Base-by-base conservation (phyloP, 2,797 vertebrate genomes). In the Amphiprion clarkii region DNA sequence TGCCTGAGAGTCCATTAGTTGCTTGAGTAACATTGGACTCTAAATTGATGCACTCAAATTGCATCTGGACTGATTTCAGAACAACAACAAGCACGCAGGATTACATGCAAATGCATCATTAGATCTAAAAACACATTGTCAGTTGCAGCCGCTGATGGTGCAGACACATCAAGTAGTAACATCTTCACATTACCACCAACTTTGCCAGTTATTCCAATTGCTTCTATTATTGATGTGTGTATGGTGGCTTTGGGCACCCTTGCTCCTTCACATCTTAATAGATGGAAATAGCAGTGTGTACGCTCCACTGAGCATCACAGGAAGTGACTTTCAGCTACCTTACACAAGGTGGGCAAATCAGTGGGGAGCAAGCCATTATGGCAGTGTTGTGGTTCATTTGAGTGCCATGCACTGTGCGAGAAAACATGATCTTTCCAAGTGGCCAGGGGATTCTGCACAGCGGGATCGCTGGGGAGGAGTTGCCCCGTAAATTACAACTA, bases 341-440 rank as follows among this genome's bases (percentile, higher is more conserved):
- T 94, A 95, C 93, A 93, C 95, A 95, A 96, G 93, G 95, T 95
- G 91, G 92, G 91, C 92, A 93, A 95, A 94, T 93, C 95, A 95
- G 93, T 85, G 93, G 95, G 94, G 93, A 93, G 90, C 76, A 77
- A 82, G 88, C 92, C 89, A 92, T 94, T 92, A 94, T 86, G 90
- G 88, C 81, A 77, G 87, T 90, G 93, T 90, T 92, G 92, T 92
- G 92, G 93, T 92, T 94, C 94, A 95, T 94, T 93, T 92, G 90
- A 94, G 92, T 92, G 92, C 90, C 88, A 76, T 88, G 86, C 90
- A 89, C 91, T 90, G 88, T 86, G 88, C 87, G 86, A 85, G 88
- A 93, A 94, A 94, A 94, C 90, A 93, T 89, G 89, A 93, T 94
- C 93, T 92, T 91, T 93, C 89, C 88, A 76, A 93, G 91, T 91